Conservation (phyloP, 2,113 vertebrate species). For the Laterallus jamaicensis region DNA sequence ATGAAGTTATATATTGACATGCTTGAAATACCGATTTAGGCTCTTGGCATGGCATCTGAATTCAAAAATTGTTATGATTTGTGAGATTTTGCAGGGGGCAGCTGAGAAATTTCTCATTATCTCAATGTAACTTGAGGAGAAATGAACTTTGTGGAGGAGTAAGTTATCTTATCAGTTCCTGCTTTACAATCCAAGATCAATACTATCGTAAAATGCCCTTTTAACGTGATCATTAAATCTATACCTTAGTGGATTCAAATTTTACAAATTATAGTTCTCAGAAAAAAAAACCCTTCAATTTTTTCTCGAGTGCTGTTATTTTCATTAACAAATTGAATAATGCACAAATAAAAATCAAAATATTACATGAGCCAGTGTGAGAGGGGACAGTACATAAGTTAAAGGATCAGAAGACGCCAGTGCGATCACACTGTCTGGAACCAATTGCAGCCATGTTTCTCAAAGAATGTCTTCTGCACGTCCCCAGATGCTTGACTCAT, state of each 20-base stretch:
- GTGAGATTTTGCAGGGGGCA: neutral
- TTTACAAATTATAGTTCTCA: neutral
- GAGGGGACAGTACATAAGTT: neutral
- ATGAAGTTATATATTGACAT: neutral
- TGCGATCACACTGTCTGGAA: rapidly evolving
- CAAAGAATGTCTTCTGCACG: neutral
- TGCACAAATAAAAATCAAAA: neutral
- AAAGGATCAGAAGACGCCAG: neutral
- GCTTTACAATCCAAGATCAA: neutral
- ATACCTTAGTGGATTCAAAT: neutral
- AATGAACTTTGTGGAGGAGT: neutral
- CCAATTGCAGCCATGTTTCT: neutral
- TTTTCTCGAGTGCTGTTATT: neutral
- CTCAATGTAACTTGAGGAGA: neutral
- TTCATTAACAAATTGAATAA: neutral
- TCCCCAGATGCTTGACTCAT: neutral
- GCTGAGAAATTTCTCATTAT: neutral
- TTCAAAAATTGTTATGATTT: neutral
- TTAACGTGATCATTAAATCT: neutral
- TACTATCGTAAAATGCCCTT: neutral
- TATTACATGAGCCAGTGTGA: rapidly evolving
- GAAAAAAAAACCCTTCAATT: neutral
- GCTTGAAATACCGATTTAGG: neutral
- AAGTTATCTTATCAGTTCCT: neutral
- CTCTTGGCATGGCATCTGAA: neutral